Conservation (phyloP, 1,140 invertebrate genomes). For the Drosophila lacteicornis region DNA sequence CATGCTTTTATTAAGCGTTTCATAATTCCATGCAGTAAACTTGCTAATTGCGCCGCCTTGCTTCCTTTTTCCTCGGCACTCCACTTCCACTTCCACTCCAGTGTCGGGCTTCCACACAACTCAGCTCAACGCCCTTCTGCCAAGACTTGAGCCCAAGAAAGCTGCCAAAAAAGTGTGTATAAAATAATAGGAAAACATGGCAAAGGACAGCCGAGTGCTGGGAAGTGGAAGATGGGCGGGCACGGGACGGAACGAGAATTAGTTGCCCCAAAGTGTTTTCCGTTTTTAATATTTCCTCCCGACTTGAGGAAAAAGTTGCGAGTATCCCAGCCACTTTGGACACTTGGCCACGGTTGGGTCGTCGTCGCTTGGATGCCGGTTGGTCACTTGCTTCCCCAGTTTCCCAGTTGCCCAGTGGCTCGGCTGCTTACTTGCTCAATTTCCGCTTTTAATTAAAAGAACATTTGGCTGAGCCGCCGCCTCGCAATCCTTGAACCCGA, state of each 20-base stretch:
- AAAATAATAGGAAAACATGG: conserved; percentile 54
- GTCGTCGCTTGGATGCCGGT: conserved; percentile 33
- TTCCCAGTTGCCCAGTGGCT: conserved; percentile 28
- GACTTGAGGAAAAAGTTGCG: conserved; percentile 59
- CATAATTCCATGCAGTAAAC: conserved; percentile 83
- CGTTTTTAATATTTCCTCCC: conserved; percentile 79
- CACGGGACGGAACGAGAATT: conserved; percentile 53
- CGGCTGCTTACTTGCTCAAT: conserved; percentile 67
- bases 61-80: conserved; percentile 70
- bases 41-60: conserved; percentile 76
- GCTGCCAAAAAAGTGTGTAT: conserved; percentile 67
- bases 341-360: conserved; percentile 56
- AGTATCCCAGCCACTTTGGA: conserved; percentile 49
- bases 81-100: conserved; percentile 21
- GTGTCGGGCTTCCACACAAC: conserved; percentile 23
- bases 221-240: conserved; percentile 12
- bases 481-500: conserved; percentile 14
- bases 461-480: conserved; percentile 59
- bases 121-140: conserved; percentile 44
- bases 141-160: conserved; percentile 58
- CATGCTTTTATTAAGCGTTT: conserved; percentile 75
- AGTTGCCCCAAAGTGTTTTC: conserved; percentile 80
- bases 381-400: conserved; percentile 50
- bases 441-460: conserved; percentile 82
- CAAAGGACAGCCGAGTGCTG: conserved; percentile 37